These are phyloP conservation scores for Acrossocheilus wenchowensis DNA, from an alignment of 2,797 vertebrate species.

Conservation along the genomic window DNA sequence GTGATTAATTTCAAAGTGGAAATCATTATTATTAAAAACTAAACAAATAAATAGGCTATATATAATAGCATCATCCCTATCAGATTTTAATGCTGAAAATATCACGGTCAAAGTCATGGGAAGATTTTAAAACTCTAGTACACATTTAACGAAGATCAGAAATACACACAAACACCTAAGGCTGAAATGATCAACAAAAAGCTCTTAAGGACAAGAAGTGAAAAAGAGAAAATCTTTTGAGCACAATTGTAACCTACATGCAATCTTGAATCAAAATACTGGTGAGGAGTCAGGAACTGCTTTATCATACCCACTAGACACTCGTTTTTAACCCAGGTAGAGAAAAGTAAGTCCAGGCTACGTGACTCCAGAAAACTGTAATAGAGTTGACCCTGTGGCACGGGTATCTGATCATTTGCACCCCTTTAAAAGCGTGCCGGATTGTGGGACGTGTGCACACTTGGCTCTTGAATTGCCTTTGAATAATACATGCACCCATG, in stretches of 20 bases:
- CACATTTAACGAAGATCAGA: not conserved
- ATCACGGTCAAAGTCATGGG: not conserved
- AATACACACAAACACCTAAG: not conserved
- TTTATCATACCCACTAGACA: not conserved
- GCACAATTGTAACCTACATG: not conserved
- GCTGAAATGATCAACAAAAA: not conserved
- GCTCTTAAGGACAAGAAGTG: not conserved
- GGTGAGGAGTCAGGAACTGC: not conserved
- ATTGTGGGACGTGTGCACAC: slow-evolving; percentile 24
- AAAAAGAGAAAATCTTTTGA: not conserved
- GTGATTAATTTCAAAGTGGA: not conserved
- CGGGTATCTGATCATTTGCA: slow-evolving; percentile 26
- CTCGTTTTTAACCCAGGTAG: too few relatives aligned
- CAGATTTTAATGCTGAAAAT: not conserved
- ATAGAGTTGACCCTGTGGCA: slow-evolving; percentile 27
- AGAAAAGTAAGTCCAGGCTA: slow-evolving; percentile 1
- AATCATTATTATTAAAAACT: not conserved
- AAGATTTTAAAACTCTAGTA: not conserved
- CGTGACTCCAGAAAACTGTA: slow-evolving; percentile 6
- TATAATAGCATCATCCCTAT: not conserved
- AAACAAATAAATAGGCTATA: too few relatives aligned
- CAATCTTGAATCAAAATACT: not conserved
- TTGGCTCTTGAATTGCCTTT: slow-evolving; percentile 46
- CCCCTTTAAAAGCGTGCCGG: slow-evolving; percentile 11
- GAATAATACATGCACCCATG: slow-evolving; percentile 42